Conservation (phyloP, 2,113 vertebrate genomes). For the Macrotis lagotis region DNA sequence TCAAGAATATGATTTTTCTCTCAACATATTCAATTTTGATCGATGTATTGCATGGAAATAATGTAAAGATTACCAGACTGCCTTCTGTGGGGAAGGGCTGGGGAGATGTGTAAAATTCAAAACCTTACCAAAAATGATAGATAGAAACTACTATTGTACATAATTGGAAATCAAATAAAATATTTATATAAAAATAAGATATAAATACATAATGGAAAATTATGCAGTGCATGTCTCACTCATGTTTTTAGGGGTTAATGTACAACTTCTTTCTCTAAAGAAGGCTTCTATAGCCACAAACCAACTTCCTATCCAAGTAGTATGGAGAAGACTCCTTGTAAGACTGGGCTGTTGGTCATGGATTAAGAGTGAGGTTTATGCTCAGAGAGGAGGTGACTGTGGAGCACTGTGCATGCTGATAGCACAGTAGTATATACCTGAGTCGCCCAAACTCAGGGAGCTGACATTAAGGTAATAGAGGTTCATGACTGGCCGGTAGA, state of each 20-base stretch:
- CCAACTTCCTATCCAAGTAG: conserved; percentile 9
- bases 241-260: neutral
- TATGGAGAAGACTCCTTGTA: no score
- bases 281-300: neutral
- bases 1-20: no score
- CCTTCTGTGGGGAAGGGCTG: no score
- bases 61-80: no score
- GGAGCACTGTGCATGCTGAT: conserved; percentile 43
- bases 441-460: neutral
- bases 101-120: no score
- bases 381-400: rapidly evolving
- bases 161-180: no score
- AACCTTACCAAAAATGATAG: no score
- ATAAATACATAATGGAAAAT: no score
- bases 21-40: no score
- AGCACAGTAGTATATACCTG: conserved; percentile 51
- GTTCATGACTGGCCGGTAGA: neutral
- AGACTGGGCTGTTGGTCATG: neutral
- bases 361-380: conserved; percentile 48
- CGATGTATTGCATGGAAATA: no score
- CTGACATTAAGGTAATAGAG: neutral
- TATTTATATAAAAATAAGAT: no score
- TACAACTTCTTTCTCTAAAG: neutral
- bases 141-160: no score
- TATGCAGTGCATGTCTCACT: neutral